Evolutionary conservation across 2,888 invertebrate species (phyloP), one percentile per base, ranked within the genome.

Genomic region (Lepas anatifera): DNA sequence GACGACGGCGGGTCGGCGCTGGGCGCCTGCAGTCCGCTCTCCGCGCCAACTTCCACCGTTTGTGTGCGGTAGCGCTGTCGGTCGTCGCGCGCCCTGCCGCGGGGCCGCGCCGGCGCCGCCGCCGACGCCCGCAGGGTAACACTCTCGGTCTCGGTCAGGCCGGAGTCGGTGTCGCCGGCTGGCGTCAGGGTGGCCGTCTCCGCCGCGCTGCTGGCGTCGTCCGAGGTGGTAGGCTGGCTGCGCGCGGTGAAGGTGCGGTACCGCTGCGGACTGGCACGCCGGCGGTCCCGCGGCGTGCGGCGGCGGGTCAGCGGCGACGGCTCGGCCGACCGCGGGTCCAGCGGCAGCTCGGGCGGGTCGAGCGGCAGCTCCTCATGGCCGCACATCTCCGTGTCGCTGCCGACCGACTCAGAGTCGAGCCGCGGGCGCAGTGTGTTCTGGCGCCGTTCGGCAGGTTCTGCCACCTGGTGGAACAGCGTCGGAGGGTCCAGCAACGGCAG

Each of bases 21-120:
- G 8, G 10, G 72, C 70, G 22, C 72, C 39, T 68, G 72, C 52
- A 85, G 67, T 25, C 67, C 67, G 52, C n/a, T n/a, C n/a, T 70
- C 52, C 27, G 72, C 37, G 37, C 70, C 71, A 52, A 79, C 85
- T 29, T 89, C 79, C 50, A 78, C 77, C 0, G 89, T 88, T 75
- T 87, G 85, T 3, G 90, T 91, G 75, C 86, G 84, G 78, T 87
- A 90, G 68, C 90, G 83, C 67, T 90, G 90, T 10, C 86, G 86
- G 77, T 88, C 87, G 73, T 87, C 86, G 76, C 84, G 84, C 76
- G 85, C 90, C 78, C 84, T 87, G 0, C 86, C 89, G 0, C 90
- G 88, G 75, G 81, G 86, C 79, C 3, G 77, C 70, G 71, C 37
- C 18, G 25, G 32, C 58, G 58, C 27, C 25, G 72, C 71, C 27